Evolutionary conservation across 2,113 vertebrate species (phyloP).

Genomic region (Tragelaphus scriptus): DNA sequence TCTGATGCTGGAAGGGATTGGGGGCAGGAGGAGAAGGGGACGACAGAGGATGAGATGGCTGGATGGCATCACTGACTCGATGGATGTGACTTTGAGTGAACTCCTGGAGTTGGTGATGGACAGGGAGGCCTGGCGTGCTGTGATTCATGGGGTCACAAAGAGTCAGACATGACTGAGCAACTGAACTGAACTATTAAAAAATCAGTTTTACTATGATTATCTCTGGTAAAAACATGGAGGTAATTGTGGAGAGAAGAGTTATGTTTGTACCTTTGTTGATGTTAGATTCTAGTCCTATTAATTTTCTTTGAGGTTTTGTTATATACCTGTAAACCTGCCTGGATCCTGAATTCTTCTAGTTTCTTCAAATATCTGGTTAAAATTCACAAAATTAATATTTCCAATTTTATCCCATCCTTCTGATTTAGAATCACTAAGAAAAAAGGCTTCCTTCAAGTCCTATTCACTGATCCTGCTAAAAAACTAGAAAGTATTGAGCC

Average conservation of each 20-base stretch:
- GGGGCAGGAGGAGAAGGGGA: too few species aligned
- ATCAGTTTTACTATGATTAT: background rate
- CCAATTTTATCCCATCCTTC: background rate
- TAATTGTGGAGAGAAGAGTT: background rate
- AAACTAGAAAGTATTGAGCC: background rate
- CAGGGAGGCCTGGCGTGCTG: too few species aligned
- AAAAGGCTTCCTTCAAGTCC: background rate
- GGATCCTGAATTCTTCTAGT: background rate
- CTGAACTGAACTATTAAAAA: background rate
- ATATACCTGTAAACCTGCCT: background rate
- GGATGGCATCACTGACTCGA: too few species aligned
- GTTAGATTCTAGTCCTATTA: background rate
- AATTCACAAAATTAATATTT: background rate
- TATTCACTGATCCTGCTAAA: background rate
- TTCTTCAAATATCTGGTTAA: background rate
- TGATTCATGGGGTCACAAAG: fast-evolving
- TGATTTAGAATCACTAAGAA: background rate
- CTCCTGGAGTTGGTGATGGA: too few species aligned
- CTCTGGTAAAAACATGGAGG: background rate
- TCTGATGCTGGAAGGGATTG: too few species aligned
- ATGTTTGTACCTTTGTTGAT: background rate
- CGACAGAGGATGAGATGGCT: too few species aligned
- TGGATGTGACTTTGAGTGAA: too few species aligned
- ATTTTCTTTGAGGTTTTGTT: background rate
- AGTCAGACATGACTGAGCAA: fast-evolving